Evolutionary conservation across 2,888 invertebrate genomes (phyloP), one percentile per base, ranked within the genome.

Genomic region (Meganola albula): DNA sequence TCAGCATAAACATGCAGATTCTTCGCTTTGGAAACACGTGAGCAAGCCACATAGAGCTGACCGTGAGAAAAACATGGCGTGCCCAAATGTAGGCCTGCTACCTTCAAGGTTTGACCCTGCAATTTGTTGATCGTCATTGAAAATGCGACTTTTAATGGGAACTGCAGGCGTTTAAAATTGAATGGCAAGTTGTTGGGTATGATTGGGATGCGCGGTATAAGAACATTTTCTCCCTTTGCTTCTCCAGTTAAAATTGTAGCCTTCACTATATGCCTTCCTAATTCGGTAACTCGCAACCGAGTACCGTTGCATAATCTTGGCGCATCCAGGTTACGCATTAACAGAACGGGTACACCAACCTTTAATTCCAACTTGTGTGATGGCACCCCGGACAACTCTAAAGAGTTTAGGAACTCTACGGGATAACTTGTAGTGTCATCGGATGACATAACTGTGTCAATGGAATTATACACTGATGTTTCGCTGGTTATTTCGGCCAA

Each of bases 41-140:
- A 62, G 41, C 56, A 59, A 8, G 60, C 66, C 8, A 69, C 66
- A 41, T 70, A 67, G 33, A 66, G 44, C 48, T 68, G 63, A 11
- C 65, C 61, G 47, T 70, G 60, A 24, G 58, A 58, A 48, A 68
- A 67, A 41, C 60, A 56, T 34, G 48, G 44, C 32, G 44, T 54
- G 48, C 53, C 50, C 30, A 67, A 48, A 60, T 66, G 43, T 37
- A 70, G 36, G 27, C 60, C 66, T 46, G 56, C 55, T 44, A 59
- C 44, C 22, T 42, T 36, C 47, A 66, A 44, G 31, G 62, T 55
- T 51, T 70, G 66, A n/a, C 65, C 63, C 60, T 68, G 66, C 31
- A 63, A 55, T 35, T 68, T 68, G 49, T 67, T 68, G 27, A 67
- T 68, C 7, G 39, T 26, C 41, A 34, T 44, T 11, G 40, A 34